phyloP scores from a whole-genome alignment of 2,888 invertebrate genomes.

The Morpho helenor region DNA sequence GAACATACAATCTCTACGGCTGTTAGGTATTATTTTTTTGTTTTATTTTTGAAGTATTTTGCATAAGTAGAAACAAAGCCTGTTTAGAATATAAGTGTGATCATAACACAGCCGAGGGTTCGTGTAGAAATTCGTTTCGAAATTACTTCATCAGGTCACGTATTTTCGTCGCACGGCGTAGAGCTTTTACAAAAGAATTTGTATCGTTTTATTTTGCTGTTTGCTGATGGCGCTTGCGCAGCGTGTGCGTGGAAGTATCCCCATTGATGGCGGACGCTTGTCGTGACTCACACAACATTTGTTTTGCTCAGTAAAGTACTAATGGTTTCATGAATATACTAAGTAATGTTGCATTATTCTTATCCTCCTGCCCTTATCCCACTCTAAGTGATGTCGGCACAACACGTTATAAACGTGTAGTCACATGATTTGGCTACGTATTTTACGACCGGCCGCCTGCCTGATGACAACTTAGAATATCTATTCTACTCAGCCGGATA shows the following conservation, averaged over 20 bases:
- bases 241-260: conserved; percentile 27
- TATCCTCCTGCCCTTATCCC: too few relatives aligned
- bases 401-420: too few relatives aligned
- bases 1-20: too few relatives aligned
- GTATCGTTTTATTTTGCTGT: conserved; percentile 13
- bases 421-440: too few relatives aligned
- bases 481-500: too few relatives aligned
- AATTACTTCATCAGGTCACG: conserved; percentile 7
- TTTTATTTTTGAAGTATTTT: too few relatives aligned
- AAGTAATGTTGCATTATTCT: background rate
- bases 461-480: too few relatives aligned
- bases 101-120: background rate
- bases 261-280: conserved; percentile 23
- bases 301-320: conserved; percentile 11
- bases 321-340: background rate
- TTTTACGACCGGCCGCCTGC: too few relatives aligned
- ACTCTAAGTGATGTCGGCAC: too few relatives aligned
- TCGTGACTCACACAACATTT: conserved; percentile 22
- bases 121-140: background rate
- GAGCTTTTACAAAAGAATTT: conserved; percentile 4
- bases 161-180: conserved; percentile 3
- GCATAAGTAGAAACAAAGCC: too few relatives aligned
- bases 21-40: too few relatives aligned
- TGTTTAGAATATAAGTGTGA: too few relatives aligned
- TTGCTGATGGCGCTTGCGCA: conserved; percentile 11